Percentiles rank a stretch among this genome's conserved stretches.
These are phyloP conservation scores for Strix aluco DNA, from an alignment of 2,113 vertebrate genomes.

Conservation along the genomic window DNA sequence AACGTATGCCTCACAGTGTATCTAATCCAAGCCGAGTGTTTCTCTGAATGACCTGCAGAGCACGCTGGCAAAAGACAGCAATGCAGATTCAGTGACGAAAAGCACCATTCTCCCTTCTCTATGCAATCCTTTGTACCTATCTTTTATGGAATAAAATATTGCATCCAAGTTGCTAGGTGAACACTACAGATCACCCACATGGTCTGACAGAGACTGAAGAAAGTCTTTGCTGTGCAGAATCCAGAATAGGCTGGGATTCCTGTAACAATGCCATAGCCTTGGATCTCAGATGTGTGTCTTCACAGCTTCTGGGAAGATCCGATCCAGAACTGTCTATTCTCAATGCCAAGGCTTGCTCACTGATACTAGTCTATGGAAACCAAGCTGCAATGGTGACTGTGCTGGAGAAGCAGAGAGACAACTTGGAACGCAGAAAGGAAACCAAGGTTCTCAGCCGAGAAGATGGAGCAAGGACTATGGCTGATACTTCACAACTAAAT, in stretches of 20 bases:
- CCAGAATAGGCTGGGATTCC: not conserved
- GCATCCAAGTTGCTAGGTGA: not conserved
- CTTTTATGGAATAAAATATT: not conserved
- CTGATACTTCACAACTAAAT: not conserved
- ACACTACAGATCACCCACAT: not conserved
- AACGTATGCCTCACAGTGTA: not conserved
- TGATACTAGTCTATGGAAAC: not conserved
- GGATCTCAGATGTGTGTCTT: not conserved
- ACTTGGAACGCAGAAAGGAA: not conserved
- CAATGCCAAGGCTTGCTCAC: not conserved
- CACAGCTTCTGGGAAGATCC: not conserved
- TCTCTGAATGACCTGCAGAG: not conserved
- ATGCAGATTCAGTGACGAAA: not conserved
- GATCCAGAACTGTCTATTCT: not conserved
- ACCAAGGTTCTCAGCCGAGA: not conserved
- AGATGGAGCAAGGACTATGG: rapidly evolving
- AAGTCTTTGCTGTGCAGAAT: not conserved
- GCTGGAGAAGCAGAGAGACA: not conserved
- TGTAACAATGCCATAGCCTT: not conserved
- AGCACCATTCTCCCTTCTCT: not conserved
- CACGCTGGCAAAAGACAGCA: not conserved
- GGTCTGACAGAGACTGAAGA: not conserved
- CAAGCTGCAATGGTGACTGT: not conserved
- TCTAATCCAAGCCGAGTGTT: not conserved
- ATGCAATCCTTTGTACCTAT: not conserved